These are phyloP conservation scores for Agriopis aurantiaria DNA, from an alignment of 2,888 invertebrate species.

Conservation along the genomic window DNA sequence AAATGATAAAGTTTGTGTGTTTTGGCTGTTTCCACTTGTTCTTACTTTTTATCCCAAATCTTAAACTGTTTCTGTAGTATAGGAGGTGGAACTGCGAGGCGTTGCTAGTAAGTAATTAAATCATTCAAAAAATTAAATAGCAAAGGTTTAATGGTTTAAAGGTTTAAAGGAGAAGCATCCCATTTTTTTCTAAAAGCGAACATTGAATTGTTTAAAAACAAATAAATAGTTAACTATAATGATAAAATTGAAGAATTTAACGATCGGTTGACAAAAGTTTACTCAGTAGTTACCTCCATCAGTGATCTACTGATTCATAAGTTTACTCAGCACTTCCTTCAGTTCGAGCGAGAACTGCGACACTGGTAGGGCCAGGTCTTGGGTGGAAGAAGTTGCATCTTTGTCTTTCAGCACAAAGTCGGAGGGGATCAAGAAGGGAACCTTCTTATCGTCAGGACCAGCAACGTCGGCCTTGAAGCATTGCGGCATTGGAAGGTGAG, in stretches of 20 bases:
- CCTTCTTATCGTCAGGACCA: constrained; percentile 63
- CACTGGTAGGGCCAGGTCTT: constrained; percentile 73
- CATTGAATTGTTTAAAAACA: too few species aligned
- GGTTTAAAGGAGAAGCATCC: too few species aligned
- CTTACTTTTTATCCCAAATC: too few species aligned
- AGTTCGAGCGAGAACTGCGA: constrained; percentile 76
- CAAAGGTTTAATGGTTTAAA: too few species aligned
- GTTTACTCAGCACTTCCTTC: constrained; percentile 74
- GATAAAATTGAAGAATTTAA: neutral
- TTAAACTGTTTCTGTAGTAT: too few species aligned
- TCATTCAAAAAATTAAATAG: too few species aligned
- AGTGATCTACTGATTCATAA: constrained; percentile 62
- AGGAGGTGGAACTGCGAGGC: too few species aligned
- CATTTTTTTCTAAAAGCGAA: too few species aligned
- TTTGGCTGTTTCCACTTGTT: too few species aligned
- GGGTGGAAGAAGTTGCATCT: constrained; percentile 48
- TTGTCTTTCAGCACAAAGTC: constrained; percentile 68
- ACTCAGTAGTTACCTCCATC: neutral
- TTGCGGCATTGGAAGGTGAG: constrained; percentile 71
- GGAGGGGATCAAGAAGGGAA: constrained; percentile 73
- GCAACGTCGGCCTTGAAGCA: constrained; percentile 57
- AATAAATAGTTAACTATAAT: too few species aligned
- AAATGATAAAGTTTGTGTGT: too few species aligned
- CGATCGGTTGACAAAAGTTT: neutral
- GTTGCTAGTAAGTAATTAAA: too few species aligned